phyloP scores from a whole-genome alignment of 2,888 invertebrate genomes.

The Lumbricus terrestris region DNA sequence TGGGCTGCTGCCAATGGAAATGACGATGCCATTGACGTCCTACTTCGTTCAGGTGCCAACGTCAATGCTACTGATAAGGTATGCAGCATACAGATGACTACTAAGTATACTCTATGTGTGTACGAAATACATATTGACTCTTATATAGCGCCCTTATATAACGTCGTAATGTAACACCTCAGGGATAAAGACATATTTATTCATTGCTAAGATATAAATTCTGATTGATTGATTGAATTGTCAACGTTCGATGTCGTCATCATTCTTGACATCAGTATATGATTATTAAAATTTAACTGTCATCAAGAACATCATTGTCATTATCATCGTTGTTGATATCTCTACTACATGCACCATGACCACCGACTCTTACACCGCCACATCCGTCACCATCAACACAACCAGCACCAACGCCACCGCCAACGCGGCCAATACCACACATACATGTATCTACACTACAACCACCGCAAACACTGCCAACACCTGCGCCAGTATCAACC shows the following conservation, averaged over 20 bases:
- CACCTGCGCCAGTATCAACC: too few relatives aligned
- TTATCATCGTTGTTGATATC: not conserved
- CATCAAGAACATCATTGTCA: not conserved
- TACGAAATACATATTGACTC: not conserved
- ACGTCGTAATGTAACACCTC: too few relatives aligned
- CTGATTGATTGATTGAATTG: too few relatives aligned
- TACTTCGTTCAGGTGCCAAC: not conserved
- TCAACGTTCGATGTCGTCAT: not conserved
- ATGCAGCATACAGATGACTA: not conserved
- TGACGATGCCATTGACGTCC: not conserved
- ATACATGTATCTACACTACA: too few relatives aligned
- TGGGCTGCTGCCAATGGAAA: slow-evolving; percentile 20
- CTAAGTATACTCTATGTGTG: too few relatives aligned
- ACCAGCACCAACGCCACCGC: too few relatives aligned
- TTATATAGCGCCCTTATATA: not conserved
- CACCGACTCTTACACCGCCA: not conserved
- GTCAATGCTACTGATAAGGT: slow-evolving; percentile 8
- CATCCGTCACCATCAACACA: not conserved
- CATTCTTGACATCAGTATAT: not conserved
- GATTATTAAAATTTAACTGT: too few relatives aligned
- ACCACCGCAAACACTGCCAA: too few relatives aligned
- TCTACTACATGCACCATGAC: not conserved
- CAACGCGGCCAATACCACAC: too few relatives aligned
- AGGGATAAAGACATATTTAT: not conserved
- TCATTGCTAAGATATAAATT: too few relatives aligned